A percentile compares a stretch with the other conserved stretches of the same genome.
Conservation (phyloP, 2,113 vertebrate species). For the Serilophus lunatus region DNA sequence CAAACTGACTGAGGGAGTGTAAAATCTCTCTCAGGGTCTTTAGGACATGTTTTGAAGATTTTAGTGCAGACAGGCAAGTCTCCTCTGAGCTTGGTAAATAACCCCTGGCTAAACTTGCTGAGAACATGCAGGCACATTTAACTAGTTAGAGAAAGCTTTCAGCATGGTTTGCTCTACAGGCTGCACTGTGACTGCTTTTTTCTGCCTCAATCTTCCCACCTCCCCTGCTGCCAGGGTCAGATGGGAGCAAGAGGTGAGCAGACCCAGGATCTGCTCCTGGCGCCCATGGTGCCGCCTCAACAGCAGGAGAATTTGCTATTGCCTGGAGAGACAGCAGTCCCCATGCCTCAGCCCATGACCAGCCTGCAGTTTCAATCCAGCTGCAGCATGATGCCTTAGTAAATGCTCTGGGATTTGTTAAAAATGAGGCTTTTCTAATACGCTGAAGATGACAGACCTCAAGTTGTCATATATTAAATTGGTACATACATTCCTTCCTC, state of each 20-base stretch:
- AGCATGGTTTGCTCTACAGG: background rate
- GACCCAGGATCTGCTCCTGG: background rate
- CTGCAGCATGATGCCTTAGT: background rate
- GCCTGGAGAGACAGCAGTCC: background rate
- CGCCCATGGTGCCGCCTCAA: rapidly evolving
- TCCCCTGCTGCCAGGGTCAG: background rate
- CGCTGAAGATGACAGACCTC: slow-evolving; percentile 51
- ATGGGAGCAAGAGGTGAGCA: background rate
- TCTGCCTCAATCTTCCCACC: background rate
- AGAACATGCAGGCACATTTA: background rate
- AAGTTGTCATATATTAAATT: slow-evolving; percentile 56
- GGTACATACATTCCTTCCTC: slow-evolving; percentile 36
- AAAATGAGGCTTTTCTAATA: slow-evolving; percentile 29
- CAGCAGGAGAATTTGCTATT: background rate
- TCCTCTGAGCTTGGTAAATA: background rate
- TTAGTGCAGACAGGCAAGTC: background rate
- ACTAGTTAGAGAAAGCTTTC: background rate
- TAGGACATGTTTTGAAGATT: background rate
- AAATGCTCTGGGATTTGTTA: slow-evolving; percentile 36
- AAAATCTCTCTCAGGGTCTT: background rate
- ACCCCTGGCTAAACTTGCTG: background rate
- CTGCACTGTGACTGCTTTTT: background rate
- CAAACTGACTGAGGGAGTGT: background rate
- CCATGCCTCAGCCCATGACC: background rate
- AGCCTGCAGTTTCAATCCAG: background rate